Percentiles rank a stretch among this genome's conserved stretches.
These are phyloP conservation scores for Drosophila sulfurigaster DNA, from an alignment of 1,140 invertebrate genomes.

Conservation along the genomic window DNA sequence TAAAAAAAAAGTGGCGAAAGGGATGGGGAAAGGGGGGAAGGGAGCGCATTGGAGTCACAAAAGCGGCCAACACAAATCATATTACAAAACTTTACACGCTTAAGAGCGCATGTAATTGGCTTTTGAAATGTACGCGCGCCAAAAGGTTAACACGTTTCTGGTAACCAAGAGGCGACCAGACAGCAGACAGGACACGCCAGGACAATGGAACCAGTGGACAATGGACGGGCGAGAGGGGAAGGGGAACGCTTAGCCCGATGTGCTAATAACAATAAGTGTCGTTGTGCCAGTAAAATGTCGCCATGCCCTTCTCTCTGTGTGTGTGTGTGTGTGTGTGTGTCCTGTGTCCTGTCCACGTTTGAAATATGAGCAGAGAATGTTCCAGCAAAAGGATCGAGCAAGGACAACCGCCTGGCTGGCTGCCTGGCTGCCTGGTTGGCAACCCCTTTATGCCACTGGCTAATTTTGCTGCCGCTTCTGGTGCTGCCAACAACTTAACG, in stretches of 20 bases:
- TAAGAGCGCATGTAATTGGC: slow-evolving; percentile 83
- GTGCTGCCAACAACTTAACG: slow-evolving; percentile 68
- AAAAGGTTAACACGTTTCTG: slow-evolving; percentile 76
- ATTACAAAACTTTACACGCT: slow-evolving; percentile 83
- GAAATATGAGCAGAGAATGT: slow-evolving; percentile 69
- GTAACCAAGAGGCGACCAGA: slow-evolving; percentile 22
- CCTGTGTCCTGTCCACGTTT: slow-evolving; percentile 54
- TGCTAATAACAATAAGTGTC: slow-evolving; percentile 83
- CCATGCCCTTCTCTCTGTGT: not conserved
- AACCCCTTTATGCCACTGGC: slow-evolving; percentile 53
- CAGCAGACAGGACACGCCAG: slow-evolving; percentile 4
- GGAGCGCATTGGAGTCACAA: slow-evolving; percentile 44
- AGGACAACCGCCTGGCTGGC: slow-evolving; percentile 3
- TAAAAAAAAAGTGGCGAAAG: not conserved
- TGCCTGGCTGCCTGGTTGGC: slow-evolving; percentile 22
- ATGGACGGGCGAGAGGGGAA: slow-evolving; percentile 8
- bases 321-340: not conserved
- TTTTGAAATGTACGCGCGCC: slow-evolving; percentile 74
- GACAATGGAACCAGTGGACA: slow-evolving; percentile 18
- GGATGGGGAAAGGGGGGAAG: not conserved
- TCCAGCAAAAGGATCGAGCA: slow-evolving; percentile 6
- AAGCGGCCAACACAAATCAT: slow-evolving; percentile 70
- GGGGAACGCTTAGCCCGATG: slow-evolving; percentile 51
- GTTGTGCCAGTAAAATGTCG: slow-evolving; percentile 60
- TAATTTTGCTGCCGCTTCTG: slow-evolving; percentile 44